Evolutionary conservation across 2,888 invertebrate species (phyloP), one percentile per base, ranked within the genome.

Genomic region (Pristionchus entomophagus): DNA sequence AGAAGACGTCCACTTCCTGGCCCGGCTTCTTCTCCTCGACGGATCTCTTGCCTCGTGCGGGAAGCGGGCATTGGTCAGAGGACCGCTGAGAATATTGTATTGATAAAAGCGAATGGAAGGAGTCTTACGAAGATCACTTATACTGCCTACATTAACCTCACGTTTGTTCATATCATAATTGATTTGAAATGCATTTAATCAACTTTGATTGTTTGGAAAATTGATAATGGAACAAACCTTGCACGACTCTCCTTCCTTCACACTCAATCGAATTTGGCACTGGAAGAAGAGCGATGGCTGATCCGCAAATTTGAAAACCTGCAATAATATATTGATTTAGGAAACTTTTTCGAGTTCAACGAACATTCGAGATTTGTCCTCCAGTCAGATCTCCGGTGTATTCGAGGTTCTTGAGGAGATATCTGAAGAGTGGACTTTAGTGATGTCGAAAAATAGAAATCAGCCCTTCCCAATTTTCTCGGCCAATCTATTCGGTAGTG

Each of bases 281-380:
- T 92, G 91, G 88, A 92, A 92, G 87, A 91, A 92, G 5, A 92
- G 88, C 1, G 91, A 91, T 4, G 91, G 89, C 77, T 91, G 91
- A 80, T 92, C 92, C 19, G 92, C 92, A 81, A 92, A 92, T 87
- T 93, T 93, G 91, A 91, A 93, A 3, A 93, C 92, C 91, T 91
- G 83, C n/a, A 87, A 81, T 4, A 17, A 81, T 5, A 29, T 22
- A 53, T 38, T 12, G 1, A 2, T 8, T 22, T 49, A 12, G 22
- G 49, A 49, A 3, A 78, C 29, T 83, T 56, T 35, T n/a, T 17
- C 14, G 26, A 51, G 4, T 0, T 0, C 53, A n/a, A 86, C 85
- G 77, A 62, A 90, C 90, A 84, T 90, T 90, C n/a, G 91, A 91
- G 17, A 88, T 38, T 84, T 92, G 91, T 4, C 91, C 92, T 41